Evolutionary conservation across 1,140 invertebrate genomes (phyloP).

Genomic region (Bombus sylvicola): DNA sequence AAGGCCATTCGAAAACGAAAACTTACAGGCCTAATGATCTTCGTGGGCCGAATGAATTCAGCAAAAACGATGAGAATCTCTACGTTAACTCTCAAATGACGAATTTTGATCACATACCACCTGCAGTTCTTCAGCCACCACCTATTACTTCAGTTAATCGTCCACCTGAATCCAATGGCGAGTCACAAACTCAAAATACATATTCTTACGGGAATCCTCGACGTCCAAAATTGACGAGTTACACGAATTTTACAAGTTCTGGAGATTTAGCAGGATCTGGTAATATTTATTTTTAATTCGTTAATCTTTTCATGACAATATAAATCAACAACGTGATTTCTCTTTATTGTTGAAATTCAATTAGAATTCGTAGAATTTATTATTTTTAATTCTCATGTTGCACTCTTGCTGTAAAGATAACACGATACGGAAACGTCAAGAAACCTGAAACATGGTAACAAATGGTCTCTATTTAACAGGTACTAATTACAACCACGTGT

Average conservation of each 20-base stretch:
- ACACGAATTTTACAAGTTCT: no score
- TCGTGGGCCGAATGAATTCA: neutral
- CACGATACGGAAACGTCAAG: no score
- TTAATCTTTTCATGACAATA: neutral
- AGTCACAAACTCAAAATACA: no score
- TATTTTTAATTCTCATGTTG: no score
- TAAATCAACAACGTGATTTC: neutral
- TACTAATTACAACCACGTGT: neutral
- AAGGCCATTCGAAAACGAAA: slow-evolving; percentile 69
- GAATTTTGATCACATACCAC: neutral
- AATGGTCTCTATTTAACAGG: neutral
- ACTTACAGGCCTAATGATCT: slow-evolving; percentile 50
- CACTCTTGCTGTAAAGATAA: no score
- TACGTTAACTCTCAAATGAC: neutral
- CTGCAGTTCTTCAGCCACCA: neutral
- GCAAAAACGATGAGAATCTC: neutral
- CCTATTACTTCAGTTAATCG: neutral
- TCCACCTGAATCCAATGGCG: neutral
- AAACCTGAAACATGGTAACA: neutral
- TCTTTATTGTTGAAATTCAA: no score
- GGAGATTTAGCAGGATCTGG: slow-evolving; percentile 19
- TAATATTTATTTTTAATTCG: slow-evolving; percentile 5
- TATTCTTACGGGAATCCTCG: neutral
- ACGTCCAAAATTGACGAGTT: neutral
- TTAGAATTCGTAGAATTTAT: no score